Percentiles rank a stretch among this genome's conserved stretches.
Evolutionary conservation across 2,888 invertebrate genomes (phyloP).

Genomic region (Proisotoma minuta): DNA sequence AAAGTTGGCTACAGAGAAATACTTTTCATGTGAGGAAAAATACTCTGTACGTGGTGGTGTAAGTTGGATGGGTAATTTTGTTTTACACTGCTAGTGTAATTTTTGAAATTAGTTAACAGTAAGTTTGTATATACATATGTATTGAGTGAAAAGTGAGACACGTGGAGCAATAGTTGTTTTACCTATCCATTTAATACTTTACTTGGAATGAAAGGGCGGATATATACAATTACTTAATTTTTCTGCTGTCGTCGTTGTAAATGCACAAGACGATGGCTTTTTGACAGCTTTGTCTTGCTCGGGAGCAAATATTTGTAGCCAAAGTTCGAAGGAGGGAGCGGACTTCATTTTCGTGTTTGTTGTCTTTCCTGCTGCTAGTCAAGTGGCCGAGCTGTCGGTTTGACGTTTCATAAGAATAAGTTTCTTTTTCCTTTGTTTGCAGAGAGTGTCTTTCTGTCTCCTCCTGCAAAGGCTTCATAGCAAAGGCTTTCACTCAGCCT

Average conservation of each 20-base stretch:
- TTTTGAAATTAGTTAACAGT: neutral
- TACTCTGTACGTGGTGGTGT: too few relatives aligned
- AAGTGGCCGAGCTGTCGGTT: slow-evolving; percentile 6
- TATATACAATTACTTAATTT: neutral
- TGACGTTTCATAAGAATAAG: slow-evolving; percentile 12
- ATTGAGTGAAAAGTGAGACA: neutral
- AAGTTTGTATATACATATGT: slow-evolving; percentile 1
- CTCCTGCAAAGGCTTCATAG: neutral
- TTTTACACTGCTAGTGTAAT: neutral
- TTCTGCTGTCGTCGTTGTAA: neutral
- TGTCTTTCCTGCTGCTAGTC: neutral
- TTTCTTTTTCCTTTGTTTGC: slow-evolving; percentile 14
- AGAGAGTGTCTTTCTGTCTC: slow-evolving; percentile 16
- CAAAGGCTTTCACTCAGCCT: slow-evolving; percentile 27
- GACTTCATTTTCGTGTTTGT: neutral
- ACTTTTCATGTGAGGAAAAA: too few relatives aligned
- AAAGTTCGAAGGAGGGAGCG: too few relatives aligned
- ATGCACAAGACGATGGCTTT: neutral
- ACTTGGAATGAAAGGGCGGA: neutral
- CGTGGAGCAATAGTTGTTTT: neutral
- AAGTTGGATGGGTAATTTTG: too few relatives aligned
- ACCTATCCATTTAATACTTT: too few relatives aligned
- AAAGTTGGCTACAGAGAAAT: too few relatives aligned
- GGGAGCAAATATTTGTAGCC: too few relatives aligned
- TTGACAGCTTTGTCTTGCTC: neutral